Base-by-base conservation (phyloP, 1,140 invertebrate genomes). In the Caenorhabditis briggsae region DNA sequence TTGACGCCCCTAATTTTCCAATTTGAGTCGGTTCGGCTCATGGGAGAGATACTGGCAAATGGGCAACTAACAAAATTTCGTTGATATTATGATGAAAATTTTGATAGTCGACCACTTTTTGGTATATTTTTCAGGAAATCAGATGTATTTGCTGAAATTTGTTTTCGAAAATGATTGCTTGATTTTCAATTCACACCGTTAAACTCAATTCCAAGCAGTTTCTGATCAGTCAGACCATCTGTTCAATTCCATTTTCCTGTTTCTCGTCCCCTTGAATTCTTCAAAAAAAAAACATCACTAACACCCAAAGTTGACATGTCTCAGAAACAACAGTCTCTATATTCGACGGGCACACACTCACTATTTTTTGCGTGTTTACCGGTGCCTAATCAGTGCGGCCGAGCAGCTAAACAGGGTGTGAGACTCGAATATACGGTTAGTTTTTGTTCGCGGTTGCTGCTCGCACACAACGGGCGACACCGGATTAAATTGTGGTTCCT, bases 321-420 rank as follows among this genome's bases (percentile, higher is more conserved):
- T n/a, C 2, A 53, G 70, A 78, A 50, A 78, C 70, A 78, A 78
- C 70, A 20, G 70, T 8, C 43, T 78, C 43, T 20, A 23, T 50
- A 23, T 48, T 41, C 33, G 33, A 18, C 64, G 64, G 64, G 46
- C 25, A 78, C 70, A 78, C 41, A 41, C 56, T 8, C 56, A 3
- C 50, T 23, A 25, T 46, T 78, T 78, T 78, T 50, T 53, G 18
- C 70, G 70, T 78, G 70, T 78, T 78, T 78, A 78, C 70, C 70
- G 70, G 70, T 78, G 70, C 70, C 70, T 78, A 78, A 78, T 78
- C 70, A 78, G 46, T 78, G 33, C 33, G 33, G 33, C 46, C 9
- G 7, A 9, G 46, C 46, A 78, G 46, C 70, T 48, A 50, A 78
- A 78, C 70, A 78, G n/a, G 70, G 70, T 78, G 70, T 78, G 70